These are phyloP conservation scores for Melanotaenia parkinsoni DNA, from an alignment of 2,797 vertebrate species.

Conservation along the genomic window DNA sequence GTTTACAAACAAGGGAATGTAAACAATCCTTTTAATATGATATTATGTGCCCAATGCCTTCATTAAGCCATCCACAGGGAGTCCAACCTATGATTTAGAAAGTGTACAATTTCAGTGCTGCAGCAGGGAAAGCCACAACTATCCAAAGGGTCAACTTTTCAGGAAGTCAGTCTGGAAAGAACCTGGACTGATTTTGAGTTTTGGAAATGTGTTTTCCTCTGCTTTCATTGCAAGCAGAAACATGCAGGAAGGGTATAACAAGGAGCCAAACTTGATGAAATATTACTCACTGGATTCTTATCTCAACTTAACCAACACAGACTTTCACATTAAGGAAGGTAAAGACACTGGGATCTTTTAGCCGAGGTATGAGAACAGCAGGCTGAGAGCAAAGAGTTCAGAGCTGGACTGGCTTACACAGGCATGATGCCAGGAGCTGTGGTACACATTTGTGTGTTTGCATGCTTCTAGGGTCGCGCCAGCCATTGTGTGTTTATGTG, in stretches of 20 bases:
- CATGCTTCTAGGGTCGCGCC: slow-evolving; percentile 26
- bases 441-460: slow-evolving; percentile 36
- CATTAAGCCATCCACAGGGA: slow-evolving; percentile 55
- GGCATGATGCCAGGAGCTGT: slow-evolving; percentile 58
- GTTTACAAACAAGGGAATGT: slow-evolving; percentile 67
- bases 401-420: slow-evolving; percentile 61
- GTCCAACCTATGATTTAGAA: slow-evolving; percentile 71
- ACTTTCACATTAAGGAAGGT: slow-evolving; percentile 38
- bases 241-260: neutral
- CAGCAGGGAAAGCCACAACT: slow-evolving; percentile 62
- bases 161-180: slow-evolving; percentile 70
- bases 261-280: slow-evolving; percentile 14
- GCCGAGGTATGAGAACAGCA: slow-evolving; percentile 64
- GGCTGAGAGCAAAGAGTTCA: slow-evolving; percentile 67
- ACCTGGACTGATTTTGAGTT: slow-evolving; percentile 41
- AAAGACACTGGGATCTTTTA: slow-evolving; percentile 63
- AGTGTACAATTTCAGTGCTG: slow-evolving; percentile 58
- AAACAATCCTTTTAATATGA: slow-evolving; percentile 63
- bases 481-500: slow-evolving; percentile 57
- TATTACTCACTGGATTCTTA: slow-evolving; percentile 27
- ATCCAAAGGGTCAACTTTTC: slow-evolving; percentile 66
- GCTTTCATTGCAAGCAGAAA: slow-evolving; percentile 37
- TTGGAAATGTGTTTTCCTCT: slow-evolving; percentile 28
- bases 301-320: slow-evolving; percentile 25
- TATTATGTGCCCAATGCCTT: slow-evolving; percentile 63